Evolutionary conservation across 2,797 vertebrate genomes (phyloP).

Genomic region (Alfaro cultratus): DNA sequence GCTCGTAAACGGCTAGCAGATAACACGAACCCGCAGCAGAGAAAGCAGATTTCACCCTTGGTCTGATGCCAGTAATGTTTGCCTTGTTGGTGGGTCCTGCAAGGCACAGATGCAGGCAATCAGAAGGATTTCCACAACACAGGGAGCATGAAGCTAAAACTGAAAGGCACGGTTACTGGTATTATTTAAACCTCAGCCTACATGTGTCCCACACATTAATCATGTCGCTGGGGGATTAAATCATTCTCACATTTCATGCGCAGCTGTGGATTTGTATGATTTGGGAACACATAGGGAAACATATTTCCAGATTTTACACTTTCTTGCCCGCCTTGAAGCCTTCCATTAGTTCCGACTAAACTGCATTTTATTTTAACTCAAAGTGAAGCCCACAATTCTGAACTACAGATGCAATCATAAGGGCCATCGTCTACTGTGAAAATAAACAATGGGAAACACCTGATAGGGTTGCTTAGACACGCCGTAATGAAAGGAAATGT

Average conservation of each 20-base stretch:
- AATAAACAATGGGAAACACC: constrained; percentile 8
- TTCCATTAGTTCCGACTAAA: constrained; percentile 10
- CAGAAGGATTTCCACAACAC: constrained; percentile 35
- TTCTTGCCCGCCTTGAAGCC: background rate
- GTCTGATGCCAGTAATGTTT: constrained; percentile 63
- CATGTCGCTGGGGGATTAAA: constrained; percentile 13
- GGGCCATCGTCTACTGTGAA: background rate
- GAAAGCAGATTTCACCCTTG: constrained; percentile 69
- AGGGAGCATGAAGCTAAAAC: constrained; percentile 25
- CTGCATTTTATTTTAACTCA: background rate
- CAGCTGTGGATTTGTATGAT: constrained; percentile 20
- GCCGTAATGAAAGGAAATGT: constrained; percentile 6
- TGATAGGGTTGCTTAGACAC: constrained; percentile 2
- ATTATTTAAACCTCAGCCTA: constrained; percentile 6
- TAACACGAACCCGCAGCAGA: constrained; percentile 67
- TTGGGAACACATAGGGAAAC: constrained; percentile 14
- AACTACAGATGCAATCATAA: constrained; percentile 3
- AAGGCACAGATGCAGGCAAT: constrained; percentile 40
- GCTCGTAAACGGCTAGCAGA: constrained; percentile 75
- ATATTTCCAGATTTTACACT: constrained; percentile 9
- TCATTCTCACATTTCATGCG: constrained; percentile 5
- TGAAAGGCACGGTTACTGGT: constrained; percentile 18
- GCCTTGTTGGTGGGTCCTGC: constrained; percentile 58
- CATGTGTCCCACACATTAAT: constrained; percentile 22
- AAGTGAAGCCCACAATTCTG: background rate